Evolutionary conservation across 2,113 vertebrate genomes (phyloP).

Genomic region (Aramus guarauna): DNA sequence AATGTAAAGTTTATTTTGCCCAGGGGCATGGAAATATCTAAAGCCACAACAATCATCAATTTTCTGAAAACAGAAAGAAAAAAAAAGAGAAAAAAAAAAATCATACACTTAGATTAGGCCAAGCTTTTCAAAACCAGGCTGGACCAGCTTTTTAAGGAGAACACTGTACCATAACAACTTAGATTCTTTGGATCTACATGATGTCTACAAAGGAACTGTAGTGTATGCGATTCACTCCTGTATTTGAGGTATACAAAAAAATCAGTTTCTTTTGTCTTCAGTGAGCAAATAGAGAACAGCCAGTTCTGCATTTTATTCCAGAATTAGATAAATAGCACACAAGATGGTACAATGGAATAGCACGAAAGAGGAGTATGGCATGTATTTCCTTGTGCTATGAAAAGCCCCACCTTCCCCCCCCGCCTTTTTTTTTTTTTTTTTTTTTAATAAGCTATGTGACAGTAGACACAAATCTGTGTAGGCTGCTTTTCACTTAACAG

Average conservation of each 20-base stretch:
- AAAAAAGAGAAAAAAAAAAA: not conserved
- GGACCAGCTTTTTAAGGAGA: not conserved
- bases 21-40: not conserved
- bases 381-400: not conserved
- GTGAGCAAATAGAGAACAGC: not conserved
- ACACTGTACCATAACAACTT: not conserved
- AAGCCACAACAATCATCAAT: not conserved
- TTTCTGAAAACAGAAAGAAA: not conserved
- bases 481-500: not conserved
- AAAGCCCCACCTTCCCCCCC: not conserved
- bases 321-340: not conserved
- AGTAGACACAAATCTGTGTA: not conserved
- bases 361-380: not conserved
- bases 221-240: not conserved
- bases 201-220: not conserved
- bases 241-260: not conserved
- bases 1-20: not conserved
- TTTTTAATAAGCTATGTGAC: not conserved
- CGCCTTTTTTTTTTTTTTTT: not conserved
- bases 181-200: accelerated
- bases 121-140: not conserved
- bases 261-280: not conserved
- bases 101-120: not conserved
- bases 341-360: not conserved
- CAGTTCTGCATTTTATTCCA: not conserved